Evolutionary conservation across 2,797 vertebrate species (phyloP), one percentile per base, ranked within the genome.

Genomic region (Anomalospiza imberbis): DNA sequence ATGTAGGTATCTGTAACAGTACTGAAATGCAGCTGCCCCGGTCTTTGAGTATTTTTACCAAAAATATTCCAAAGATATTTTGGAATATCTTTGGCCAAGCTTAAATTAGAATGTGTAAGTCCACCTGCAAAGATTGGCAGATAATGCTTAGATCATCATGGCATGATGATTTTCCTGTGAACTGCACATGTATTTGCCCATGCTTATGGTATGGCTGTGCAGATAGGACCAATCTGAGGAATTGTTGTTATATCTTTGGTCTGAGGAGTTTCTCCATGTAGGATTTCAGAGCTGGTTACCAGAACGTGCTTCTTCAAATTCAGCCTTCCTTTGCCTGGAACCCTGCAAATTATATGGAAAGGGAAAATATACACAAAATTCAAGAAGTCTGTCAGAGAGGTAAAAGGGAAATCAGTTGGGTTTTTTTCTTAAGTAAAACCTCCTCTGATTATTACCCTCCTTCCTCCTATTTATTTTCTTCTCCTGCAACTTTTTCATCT

Each of bases 401-500:
- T 75, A 51, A 75, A 86, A 76, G 55, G 76, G 58, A 84, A 91
- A 90, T n/a, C 3, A n/a, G 13, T 7, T 28, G 0, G 4, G 36
- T 77, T 80, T 80, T 70, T 89, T 57, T 19, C 28, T 57, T 2
- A 84, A 75, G 36, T 77, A 62, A 81, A 86, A 61, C 67, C 63
- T 93, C 36, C 76, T 89, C 74, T 89, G 74, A 36, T 95, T 86
- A 70, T 74, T 91, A 79, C 63, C 55, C 42, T 87, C n/a, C 73
- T 91, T 95, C 71, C 55, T 95, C 60, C 74, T 68, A 48, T 91
- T 94, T 57, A 45, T 86, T 91, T 57, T 94, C 48, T 86, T 60
- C 73, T 82, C 29, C 42, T 86, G 48, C 40, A 70, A 14, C 80
- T 58, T 81, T 81, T 94, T 76, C 53, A 67, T 93, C 45, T 73